phyloP scores from a whole-genome alignment of 2,113 vertebrate genomes.

The Falcunculus frontatus region DNA sequence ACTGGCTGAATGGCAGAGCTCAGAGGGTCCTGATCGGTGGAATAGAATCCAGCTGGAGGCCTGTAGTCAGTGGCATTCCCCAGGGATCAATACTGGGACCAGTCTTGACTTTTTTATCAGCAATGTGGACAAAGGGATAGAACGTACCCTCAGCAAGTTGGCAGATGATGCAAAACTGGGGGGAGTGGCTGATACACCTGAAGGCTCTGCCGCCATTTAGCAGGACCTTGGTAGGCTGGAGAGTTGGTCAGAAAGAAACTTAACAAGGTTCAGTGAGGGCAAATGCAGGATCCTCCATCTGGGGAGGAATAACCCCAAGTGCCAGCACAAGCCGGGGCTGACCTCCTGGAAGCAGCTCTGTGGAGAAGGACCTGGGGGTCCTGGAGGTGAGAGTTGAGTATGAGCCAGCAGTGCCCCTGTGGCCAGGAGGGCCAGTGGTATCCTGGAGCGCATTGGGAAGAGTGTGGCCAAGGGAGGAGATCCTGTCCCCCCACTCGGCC shows the following conservation, averaged over 20 bases:
- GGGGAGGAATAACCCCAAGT: not conserved
- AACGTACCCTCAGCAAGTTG: not conserved
- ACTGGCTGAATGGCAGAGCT: not conserved
- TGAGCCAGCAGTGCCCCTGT: not conserved
- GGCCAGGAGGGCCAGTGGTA: not conserved
- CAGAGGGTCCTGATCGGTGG: not conserved
- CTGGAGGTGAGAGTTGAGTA: not conserved
- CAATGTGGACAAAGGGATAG: not conserved
- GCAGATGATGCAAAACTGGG: too few species aligned
- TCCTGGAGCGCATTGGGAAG: not conserved
- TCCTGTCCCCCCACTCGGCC: rapidly evolving
- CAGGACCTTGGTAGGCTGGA: not conserved
- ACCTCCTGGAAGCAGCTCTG: not conserved
- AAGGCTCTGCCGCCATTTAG: not conserved
- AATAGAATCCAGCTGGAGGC: not conserved
- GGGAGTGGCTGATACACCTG: not conserved
- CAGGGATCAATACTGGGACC: not conserved
- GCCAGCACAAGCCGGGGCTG: not conserved
- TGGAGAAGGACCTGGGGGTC: not conserved
- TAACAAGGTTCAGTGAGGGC: not conserved
- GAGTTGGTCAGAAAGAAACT: not conserved
- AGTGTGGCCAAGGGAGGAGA: not conserved
- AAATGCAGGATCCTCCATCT: not conserved
- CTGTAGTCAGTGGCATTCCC: not conserved
- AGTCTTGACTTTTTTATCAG: not conserved